Conservation (phyloP, 2,888 invertebrate species). For the Pycnomerus fuliginosus region DNA sequence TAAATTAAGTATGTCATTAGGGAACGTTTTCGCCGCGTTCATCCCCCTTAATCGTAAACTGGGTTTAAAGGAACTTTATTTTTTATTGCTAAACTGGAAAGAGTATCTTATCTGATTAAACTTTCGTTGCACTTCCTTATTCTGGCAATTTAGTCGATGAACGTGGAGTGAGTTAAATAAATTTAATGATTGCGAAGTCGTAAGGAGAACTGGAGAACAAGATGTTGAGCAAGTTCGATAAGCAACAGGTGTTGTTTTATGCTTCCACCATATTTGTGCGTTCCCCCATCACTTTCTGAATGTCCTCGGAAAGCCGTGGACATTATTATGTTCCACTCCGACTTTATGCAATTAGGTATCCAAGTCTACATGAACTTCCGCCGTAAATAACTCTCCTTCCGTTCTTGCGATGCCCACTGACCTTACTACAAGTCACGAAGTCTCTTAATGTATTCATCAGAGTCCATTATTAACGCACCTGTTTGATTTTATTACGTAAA, state of each 20-base stretch:
- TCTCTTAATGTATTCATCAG: constrained; percentile 10
- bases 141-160: too few species aligned
- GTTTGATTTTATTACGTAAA: constrained; percentile 13
- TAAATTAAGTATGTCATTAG: too few species aligned
- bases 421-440: constrained; percentile 2
- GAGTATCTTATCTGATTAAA: too few species aligned
- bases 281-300: constrained; percentile 11
- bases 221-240: constrained; percentile 19
- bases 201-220: constrained; percentile 24
- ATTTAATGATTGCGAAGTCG: constrained; percentile 21
- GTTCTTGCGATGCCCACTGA: constrained; percentile 8
- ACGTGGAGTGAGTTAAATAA: too few species aligned
- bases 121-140: too few species aligned
- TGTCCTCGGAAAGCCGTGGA: too few species aligned
- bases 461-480: constrained; percentile 10
- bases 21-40: too few species aligned
- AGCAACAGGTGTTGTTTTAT: constrained; percentile 24
- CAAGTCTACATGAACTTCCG: constrained; percentile 9
- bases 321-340: too few species aligned
- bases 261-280: constrained; percentile 14
- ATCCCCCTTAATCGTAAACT: too few species aligned
- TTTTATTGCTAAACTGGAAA: too few species aligned
- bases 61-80: too few species aligned
- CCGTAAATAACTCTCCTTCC: constrained; percentile 14
- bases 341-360: too few species aligned